Percentiles rank a stretch among this genome's conserved stretches.
phyloP scores from a whole-genome alignment of 2,888 invertebrate species.

The Orchestes rusci region DNA sequence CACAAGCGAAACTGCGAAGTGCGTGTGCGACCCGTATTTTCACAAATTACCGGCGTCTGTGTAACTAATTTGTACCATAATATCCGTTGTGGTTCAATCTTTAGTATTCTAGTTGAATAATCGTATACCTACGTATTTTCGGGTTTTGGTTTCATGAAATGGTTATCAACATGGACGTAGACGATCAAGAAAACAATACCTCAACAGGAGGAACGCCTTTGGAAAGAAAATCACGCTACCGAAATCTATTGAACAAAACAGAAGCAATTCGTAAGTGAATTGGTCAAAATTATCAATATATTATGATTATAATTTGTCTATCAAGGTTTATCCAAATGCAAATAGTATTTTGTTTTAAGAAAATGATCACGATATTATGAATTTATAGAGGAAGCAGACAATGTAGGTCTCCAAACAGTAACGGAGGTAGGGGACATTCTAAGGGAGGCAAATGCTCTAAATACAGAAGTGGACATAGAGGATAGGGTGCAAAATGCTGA shows the following conservation, averaged over 20 bases:
- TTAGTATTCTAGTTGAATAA: too few relatives aligned
- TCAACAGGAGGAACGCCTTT: slow-evolving; percentile 3
- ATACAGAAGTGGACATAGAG: slow-evolving; percentile 32
- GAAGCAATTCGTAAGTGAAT: slow-evolving; percentile 33
- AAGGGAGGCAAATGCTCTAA: slow-evolving; percentile 33
- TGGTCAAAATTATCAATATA: not conserved
- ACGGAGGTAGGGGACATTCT: slow-evolving; percentile 34
- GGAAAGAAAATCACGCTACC: slow-evolving; percentile 22
- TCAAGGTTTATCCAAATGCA: not conserved
- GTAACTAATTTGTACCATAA: too few relatives aligned
- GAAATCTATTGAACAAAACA: slow-evolving; percentile 31
- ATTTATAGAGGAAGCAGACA: slow-evolving; percentile 27
- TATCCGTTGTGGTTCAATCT: too few relatives aligned
- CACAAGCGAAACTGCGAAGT: too few relatives aligned
- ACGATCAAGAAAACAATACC: slow-evolving; percentile 12
- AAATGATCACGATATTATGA: not conserved
- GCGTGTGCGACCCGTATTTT: too few relatives aligned
- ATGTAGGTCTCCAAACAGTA: slow-evolving; percentile 29
- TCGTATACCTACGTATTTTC: too few relatives aligned
- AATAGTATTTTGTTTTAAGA: not conserved
- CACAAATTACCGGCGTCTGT: too few relatives aligned
- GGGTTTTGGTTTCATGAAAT: too few relatives aligned
- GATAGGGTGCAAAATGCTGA: slow-evolving; percentile 37
- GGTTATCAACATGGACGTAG: slow-evolving; percentile 11
- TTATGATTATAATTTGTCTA: not conserved